Percentiles rank a stretch among this genome's conserved stretches.
phyloP scores from a whole-genome alignment of 2,797 vertebrate genomes.

The Rhabdophis nuchalis region DNA sequence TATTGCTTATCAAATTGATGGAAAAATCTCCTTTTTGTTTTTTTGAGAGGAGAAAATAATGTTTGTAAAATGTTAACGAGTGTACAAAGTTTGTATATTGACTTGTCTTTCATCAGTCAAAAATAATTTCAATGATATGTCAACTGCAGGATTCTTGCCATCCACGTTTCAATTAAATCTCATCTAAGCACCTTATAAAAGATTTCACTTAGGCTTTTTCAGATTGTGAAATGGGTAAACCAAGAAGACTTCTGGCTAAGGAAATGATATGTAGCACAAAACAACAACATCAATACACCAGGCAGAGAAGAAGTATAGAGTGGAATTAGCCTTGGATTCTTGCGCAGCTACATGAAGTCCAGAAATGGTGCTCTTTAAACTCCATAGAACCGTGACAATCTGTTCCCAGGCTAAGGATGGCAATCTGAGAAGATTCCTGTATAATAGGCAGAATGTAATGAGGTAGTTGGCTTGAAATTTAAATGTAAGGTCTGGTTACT shows the following conservation, averaged over 20 bases:
- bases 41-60: background rate
- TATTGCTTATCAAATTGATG: background rate
- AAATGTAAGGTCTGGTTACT: background rate
- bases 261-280: background rate
- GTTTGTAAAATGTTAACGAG: background rate
- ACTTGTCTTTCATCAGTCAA: background rate
- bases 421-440: background rate
- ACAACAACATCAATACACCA: background rate
- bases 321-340: background rate
- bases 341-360: background rate
- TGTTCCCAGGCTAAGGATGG: background rate
- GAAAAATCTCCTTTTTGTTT: background rate
- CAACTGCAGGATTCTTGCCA: background rate
- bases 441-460: background rate
- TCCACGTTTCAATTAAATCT: background rate
- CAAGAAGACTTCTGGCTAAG: background rate
- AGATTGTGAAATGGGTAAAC: background rate
- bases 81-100: background rate
- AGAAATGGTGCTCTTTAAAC: background rate
- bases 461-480: background rate
- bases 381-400: background rate
- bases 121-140: background rate
- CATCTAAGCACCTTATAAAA: background rate
- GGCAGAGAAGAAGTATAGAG: background rate
- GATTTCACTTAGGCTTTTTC: background rate